A percentile compares a stretch with the other conserved stretches of the same genome.
Conservation (phyloP, 2,797 vertebrate genomes). For the Rhynchonycteris naso region DNA sequence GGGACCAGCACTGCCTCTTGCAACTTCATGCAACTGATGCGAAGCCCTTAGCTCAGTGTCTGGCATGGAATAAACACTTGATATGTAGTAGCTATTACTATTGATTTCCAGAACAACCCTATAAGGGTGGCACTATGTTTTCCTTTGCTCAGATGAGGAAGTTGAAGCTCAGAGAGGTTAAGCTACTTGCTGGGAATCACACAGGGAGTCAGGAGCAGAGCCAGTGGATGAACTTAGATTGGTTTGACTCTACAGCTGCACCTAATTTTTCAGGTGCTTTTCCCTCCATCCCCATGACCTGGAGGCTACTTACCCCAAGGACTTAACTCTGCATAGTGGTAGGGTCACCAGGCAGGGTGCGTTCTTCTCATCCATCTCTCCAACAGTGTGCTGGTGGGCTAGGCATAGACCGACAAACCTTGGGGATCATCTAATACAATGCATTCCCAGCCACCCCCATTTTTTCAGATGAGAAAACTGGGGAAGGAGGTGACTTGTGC, state of each 20-base stretch:
- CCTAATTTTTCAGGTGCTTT: background rate
- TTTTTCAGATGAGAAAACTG: background rate
- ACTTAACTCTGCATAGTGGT: background rate
- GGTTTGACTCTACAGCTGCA: background rate
- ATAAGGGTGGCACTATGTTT: background rate
- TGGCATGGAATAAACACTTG: background rate
- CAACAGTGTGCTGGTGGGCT: background rate
- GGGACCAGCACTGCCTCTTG: background rate
- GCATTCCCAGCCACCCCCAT: too few species aligned
- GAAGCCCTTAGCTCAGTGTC: background rate
- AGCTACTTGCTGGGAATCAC: background rate
- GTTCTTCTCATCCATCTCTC: background rate
- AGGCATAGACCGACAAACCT: background rate
- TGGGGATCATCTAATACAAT: background rate
- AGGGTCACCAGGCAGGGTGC: background rate
- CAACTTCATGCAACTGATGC: background rate
- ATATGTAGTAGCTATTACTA: background rate
- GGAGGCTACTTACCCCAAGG: background rate
- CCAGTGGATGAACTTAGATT: background rate
- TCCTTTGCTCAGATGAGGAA: slow-evolving; percentile 23
- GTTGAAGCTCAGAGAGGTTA: slow-evolving; percentile 9
- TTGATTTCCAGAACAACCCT: background rate
- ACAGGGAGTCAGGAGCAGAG: background rate
- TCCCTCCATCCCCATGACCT: background rate
- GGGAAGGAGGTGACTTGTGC: background rate